These are phyloP conservation scores for Crambe crambe DNA, from an alignment of 37 sponge, comb jelly and placozoan genomes.

Conservation along the genomic window DNA sequence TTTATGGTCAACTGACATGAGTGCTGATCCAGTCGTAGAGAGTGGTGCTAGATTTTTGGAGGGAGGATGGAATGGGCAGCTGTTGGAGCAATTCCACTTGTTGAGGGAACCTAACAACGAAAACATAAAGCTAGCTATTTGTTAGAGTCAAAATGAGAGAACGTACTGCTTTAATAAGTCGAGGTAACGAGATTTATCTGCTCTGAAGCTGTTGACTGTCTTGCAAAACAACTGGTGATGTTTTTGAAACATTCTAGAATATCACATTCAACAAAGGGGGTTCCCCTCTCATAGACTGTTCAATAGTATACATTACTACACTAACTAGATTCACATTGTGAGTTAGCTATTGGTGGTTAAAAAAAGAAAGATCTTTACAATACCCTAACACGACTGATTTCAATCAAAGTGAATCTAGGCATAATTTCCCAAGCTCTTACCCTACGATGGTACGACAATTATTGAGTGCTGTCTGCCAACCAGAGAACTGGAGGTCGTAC, in stretches of 20 bases:
- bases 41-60: slow-evolving; percentile 13
- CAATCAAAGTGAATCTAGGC: background rate
- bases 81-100: slow-evolving; percentile 35
- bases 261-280: slow-evolving; percentile 5
- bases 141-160: background rate
- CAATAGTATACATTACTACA: too few relatives aligned
- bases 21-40: slow-evolving; percentile 64
- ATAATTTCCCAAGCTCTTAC: slow-evolving; percentile 6
- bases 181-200: slow-evolving; percentile 1
- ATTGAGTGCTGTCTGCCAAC: slow-evolving; percentile 37
- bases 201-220: slow-evolving; percentile 11
- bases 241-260: slow-evolving; percentile 30
- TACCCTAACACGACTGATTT: too few relatives aligned
- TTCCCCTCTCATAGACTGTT: too few relatives aligned
- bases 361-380: too few relatives aligned
- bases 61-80: slow-evolving; percentile 22
- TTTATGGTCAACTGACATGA: slow-evolving; percentile 16
- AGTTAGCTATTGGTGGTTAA: too few relatives aligned
- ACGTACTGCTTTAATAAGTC: slow-evolving; percentile 15
- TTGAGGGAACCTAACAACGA: slow-evolving; percentile 34
- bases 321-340: background rate
- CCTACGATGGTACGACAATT: slow-evolving; percentile 43
- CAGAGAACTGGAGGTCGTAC: slow-evolving; percentile 30
- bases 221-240: slow-evolving; percentile 36
- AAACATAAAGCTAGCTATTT: background rate